Evolutionary conservation across 2,888 invertebrate genomes (phyloP).

Genomic region (Apodemia zela): DNA sequence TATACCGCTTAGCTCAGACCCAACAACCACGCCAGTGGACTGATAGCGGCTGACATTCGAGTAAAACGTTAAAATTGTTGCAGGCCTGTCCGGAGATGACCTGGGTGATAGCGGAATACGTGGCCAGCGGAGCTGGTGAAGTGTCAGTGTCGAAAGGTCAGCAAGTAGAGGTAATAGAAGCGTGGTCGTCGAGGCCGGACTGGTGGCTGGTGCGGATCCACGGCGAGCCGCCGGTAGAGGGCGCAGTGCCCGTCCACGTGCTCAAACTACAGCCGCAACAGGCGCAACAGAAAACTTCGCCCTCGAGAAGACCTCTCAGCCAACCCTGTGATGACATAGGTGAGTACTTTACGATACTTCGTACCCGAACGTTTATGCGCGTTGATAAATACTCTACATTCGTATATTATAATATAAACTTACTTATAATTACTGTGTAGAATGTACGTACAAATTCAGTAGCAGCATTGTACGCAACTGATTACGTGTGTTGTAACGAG

Average conservation of each 20-base stretch:
- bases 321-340: constrained; percentile 74
- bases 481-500: too few species aligned
- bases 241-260: constrained; percentile 89
- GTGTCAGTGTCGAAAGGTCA: constrained; percentile 93
- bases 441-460: too few species aligned
- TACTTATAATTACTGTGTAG: too few species aligned
- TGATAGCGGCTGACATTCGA: background rate
- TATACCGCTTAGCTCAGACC: background rate
- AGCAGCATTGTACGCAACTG: too few species aligned
- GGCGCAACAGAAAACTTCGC: constrained; percentile 56
- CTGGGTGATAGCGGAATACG: constrained; percentile 94
- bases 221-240: constrained; percentile 84
- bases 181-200: constrained; percentile 83
- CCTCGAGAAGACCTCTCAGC: constrained; percentile 62
- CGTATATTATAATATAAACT: too few species aligned
- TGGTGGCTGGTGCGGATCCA: constrained; percentile 86
- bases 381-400: background rate
- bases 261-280: constrained; percentile 74
- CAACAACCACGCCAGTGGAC: background rate
- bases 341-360: constrained; percentile 41
- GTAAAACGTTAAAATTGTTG: constrained; percentile 20
- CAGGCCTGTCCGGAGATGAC: constrained; percentile 93
- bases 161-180: constrained; percentile 95
- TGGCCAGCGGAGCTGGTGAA: constrained; percentile 88
- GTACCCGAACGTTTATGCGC: too few species aligned